phyloP scores from a whole-genome alignment of 2,797 vertebrate genomes.

The Cercopithecus hamlyni region DNA sequence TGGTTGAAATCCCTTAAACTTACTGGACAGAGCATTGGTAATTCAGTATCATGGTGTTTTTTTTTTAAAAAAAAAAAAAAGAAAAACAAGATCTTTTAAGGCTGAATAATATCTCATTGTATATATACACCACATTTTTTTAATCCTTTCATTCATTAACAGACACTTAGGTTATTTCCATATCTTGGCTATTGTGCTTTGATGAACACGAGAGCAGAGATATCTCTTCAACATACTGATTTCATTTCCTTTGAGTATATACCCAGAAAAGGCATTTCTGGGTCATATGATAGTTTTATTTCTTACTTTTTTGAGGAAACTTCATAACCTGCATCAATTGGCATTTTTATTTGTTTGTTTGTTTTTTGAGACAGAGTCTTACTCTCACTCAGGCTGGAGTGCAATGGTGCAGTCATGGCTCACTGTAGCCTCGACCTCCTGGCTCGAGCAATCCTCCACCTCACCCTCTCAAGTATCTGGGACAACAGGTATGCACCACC shows the following conservation, averaged over 20 bases:
- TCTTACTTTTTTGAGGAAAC: neutral
- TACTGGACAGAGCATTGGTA: neutral
- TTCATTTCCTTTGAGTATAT: neutral
- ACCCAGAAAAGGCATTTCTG: neutral
- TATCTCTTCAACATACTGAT: neutral
- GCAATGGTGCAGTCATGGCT: neutral
- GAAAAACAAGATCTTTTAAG: neutral
- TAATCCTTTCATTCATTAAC: neutral
- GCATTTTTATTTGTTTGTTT: neutral
- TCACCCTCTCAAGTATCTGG: neutral
- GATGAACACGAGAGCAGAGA: rapidly evolving
- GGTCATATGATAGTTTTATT: neutral
- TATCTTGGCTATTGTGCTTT: neutral
- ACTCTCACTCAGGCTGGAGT: neutral
- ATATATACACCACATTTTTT: neutral
- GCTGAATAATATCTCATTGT: neutral
- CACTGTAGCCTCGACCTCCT: neutral
- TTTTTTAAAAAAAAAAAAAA: too few relatives aligned
- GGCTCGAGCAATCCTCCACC: neutral
- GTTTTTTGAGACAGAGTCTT: neutral
- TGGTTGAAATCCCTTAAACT: neutral
- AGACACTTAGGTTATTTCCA: neutral
- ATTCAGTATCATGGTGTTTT: neutral
- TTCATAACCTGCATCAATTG: too few relatives aligned
- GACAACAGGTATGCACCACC: neutral